Conservation (phyloP, 2,888 invertebrate species). For the Luperina nickerlii region DNA sequence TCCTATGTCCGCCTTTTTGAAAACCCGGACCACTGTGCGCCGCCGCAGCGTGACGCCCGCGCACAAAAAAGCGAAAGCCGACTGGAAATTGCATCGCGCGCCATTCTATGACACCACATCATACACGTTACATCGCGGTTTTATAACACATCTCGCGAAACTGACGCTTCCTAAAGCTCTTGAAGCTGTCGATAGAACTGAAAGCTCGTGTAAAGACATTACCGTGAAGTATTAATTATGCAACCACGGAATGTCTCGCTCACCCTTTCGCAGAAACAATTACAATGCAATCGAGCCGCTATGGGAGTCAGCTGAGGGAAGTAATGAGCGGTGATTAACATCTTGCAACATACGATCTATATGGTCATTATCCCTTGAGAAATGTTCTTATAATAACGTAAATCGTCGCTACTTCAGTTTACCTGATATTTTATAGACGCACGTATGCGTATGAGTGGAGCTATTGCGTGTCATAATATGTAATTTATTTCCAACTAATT, state of each 20-base stretch:
- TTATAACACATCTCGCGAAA: conserved; percentile 34
- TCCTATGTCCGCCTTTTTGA: too few relatives aligned
- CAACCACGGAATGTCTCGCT: conserved; percentile 56
- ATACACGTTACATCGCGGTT: conserved; percentile 55
- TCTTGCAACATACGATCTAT: conserved; percentile 69
- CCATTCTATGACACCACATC: conserved; percentile 60
- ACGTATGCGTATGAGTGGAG: conserved; percentile 13
- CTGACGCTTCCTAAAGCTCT: conserved; percentile 10
- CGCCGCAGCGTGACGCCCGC: conserved; percentile 71
- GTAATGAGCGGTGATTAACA: conserved; percentile 73
- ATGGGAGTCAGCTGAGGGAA: conserved; percentile 68
- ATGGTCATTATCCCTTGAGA: conserved; percentile 68
- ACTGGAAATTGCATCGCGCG: conserved; percentile 80
- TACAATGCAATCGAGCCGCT: conserved; percentile 70
- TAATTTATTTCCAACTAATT: conserved; percentile 27
- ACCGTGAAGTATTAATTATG: conserved; percentile 53
- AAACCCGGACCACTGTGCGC: too few relatives aligned
- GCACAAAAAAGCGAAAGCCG: conserved; percentile 87
- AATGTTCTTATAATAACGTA: conserved; percentile 60
- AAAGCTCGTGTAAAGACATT: conserved; percentile 35
- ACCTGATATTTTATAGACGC: conserved; percentile 48
- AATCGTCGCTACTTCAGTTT: conserved; percentile 39
- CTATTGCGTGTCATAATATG: conserved; percentile 34
- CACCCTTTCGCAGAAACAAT: conserved; percentile 72
- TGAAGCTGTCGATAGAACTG: conserved; percentile 23